Conservation (phyloP, 2,113 vertebrate genomes). For the Myodes glareolus region DNA sequence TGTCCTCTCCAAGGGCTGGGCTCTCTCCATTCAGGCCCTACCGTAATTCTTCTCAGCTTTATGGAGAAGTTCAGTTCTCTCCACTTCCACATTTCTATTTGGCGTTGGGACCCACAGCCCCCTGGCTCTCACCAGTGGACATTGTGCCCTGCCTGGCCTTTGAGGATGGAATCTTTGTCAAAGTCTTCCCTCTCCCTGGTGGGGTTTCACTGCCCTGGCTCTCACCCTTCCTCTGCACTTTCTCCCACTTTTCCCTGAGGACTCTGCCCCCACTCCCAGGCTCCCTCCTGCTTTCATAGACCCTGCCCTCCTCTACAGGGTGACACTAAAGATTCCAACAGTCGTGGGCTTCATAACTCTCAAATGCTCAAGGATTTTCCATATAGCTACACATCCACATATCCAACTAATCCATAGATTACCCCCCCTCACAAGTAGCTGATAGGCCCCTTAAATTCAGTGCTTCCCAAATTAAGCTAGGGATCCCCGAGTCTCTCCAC, state of each 20-base stretch:
- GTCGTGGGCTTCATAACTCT: not conserved
- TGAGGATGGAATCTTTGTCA: not conserved
- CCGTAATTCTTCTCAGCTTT: not conserved
- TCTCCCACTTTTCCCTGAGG: not conserved
- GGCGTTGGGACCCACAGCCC: fast-evolving
- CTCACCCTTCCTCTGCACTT: not conserved
- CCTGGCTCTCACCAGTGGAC: not conserved
- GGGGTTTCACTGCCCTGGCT: not conserved
- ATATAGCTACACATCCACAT: not conserved
- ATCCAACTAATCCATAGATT: too few species aligned
- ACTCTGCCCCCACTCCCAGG: not conserved
- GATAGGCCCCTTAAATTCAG: not conserved
- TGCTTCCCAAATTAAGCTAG: not conserved
- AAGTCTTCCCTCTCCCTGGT: not conserved
- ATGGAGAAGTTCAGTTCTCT: fast-evolving
- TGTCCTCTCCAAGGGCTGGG: too few species aligned
- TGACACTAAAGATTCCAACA: not conserved
- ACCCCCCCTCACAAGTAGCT: too few species aligned
- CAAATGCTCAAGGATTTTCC: not conserved
- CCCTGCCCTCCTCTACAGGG: not conserved
- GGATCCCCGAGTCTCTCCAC: too few species aligned
- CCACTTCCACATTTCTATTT: not conserved
- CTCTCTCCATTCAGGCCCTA: too few species aligned
- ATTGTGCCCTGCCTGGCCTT: not conserved
- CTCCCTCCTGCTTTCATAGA: not conserved